Conservation (phyloP, 1,140 invertebrate genomes). For the Subanguina moxae region DNA sequence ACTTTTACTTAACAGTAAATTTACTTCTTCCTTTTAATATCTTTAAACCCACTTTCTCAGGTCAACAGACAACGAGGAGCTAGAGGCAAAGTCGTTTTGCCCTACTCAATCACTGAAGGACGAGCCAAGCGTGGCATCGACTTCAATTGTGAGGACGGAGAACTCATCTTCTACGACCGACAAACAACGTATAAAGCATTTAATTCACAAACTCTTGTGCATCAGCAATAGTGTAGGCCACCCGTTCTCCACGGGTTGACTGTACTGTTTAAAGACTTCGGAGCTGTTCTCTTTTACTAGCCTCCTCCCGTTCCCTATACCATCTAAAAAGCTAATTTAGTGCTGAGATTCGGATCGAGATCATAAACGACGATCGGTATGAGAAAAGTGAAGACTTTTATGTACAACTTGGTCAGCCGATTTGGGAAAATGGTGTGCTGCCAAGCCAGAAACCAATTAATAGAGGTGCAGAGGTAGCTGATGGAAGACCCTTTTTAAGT, state of each 20-base stretch:
- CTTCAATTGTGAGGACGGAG: constrained; percentile 74
- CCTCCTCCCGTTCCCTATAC: too few relatives aligned
- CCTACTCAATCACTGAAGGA: constrained; percentile 84
- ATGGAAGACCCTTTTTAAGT: constrained; percentile 78
- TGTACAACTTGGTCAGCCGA: constrained; percentile 80
- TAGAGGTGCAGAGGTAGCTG: constrained; percentile 75
- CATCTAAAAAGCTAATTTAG: constrained; percentile 13
- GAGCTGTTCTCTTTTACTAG: too few relatives aligned
- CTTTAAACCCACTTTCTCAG: constrained; percentile 62
- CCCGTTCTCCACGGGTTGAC: too few relatives aligned
- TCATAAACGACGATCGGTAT: constrained; percentile 93
- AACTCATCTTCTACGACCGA: constrained; percentile 89
- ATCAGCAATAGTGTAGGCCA: too few relatives aligned
- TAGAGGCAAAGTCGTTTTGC: constrained; percentile 79
- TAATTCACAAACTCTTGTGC: too few relatives aligned
- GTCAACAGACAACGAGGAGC: constrained; percentile 79
- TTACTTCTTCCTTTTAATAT: background rate
- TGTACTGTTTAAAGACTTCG: too few relatives aligned
- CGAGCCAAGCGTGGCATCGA: constrained; percentile 83
- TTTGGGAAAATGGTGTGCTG: constrained; percentile 16
- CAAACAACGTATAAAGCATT: constrained; percentile 65
- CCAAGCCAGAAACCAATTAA: background rate
- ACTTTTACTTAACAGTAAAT: constrained; percentile 70
- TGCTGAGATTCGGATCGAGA: constrained; percentile 65
- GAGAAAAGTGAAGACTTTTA: constrained; percentile 85